These are phyloP conservation scores for Probaryconus sp. DNA, from an alignment of 1,140 invertebrate genomes.

Conservation along the genomic window DNA sequence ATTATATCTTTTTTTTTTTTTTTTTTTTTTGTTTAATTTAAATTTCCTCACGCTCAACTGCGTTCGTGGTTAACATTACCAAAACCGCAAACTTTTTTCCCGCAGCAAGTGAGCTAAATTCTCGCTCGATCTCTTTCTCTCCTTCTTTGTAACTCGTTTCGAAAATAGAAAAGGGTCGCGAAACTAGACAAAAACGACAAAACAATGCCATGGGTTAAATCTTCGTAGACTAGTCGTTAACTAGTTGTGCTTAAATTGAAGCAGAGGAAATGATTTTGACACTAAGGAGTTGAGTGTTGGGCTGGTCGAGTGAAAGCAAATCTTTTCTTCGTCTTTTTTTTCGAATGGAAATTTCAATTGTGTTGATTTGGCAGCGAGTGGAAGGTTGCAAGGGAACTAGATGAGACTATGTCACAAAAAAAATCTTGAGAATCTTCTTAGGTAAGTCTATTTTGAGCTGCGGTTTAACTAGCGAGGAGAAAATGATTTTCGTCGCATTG, in stretches of 20 bases:
- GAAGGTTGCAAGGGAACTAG: slow-evolving; percentile 37
- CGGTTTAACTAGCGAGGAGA: slow-evolving; percentile 41
- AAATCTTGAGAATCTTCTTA: slow-evolving; percentile 49
- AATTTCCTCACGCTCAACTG: no score
- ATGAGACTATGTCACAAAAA: slow-evolving; percentile 40
- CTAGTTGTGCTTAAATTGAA: slow-evolving; percentile 33
- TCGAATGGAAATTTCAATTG: slow-evolving; percentile 48
- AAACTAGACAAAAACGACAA: slow-evolving; percentile 57
- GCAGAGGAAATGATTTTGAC: slow-evolving; percentile 21
- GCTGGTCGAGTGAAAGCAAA: slow-evolving; percentile 10
- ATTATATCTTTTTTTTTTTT: no score
- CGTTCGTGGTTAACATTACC: no score
- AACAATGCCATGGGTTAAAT: slow-evolving; percentile 44
- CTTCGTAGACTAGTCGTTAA: slow-evolving; percentile 20
- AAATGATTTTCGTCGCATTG: slow-evolving; percentile 50
- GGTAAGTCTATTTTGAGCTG: slow-evolving; percentile 8
- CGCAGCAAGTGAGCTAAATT: no score
- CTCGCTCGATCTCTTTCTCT: slow-evolving; percentile 43
- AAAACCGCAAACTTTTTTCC: no score
- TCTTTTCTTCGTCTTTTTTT: slow-evolving; percentile 16
- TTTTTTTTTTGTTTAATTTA: no score
- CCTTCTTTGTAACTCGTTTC: slow-evolving; percentile 42
- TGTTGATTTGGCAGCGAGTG: slow-evolving; percentile 31
- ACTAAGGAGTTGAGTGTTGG: no score
- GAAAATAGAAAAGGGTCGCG: slow-evolving; percentile 47